A percentile compares a stretch with the other conserved stretches of the same genome.
These are phyloP conservation scores for Phylloscopus whistleri DNA, from an alignment of 2,113 vertebrate genomes.

Conservation along the genomic window DNA sequence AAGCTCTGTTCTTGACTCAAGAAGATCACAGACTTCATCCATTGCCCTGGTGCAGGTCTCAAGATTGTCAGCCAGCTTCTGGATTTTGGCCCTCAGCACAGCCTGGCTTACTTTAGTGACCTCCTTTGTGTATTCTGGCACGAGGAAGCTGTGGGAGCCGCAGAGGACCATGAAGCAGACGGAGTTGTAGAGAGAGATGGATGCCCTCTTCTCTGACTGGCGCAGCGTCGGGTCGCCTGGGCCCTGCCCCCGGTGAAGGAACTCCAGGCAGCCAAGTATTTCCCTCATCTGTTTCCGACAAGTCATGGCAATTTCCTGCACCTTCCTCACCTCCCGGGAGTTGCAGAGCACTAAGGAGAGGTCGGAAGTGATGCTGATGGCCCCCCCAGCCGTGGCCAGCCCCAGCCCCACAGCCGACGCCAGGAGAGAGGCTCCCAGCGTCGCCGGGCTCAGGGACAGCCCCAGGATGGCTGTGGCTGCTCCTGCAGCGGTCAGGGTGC, in stretches of 20 bases:
- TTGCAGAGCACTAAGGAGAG: conserved; percentile 67
- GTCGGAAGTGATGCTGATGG: conserved; percentile 66
- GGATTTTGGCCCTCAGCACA: conserved; percentile 74
- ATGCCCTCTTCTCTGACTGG: conserved; percentile 70
- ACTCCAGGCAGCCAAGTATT: conserved; percentile 72
- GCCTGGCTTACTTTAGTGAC: conserved; percentile 73
- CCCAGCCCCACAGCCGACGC: conserved; percentile 74
- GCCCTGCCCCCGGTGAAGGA: conserved; percentile 62
- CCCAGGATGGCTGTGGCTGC: conserved; percentile 72
- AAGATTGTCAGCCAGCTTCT: conserved; percentile 74
- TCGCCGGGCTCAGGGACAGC: conserved; percentile 71
- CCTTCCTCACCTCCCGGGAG: conserved; percentile 66
- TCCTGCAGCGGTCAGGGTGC: conserved; percentile 64
- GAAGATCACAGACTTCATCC: conserved; percentile 74
- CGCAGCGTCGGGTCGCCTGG: conserved; percentile 53
- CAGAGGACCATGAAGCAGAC: conserved; percentile 75
- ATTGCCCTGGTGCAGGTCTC: conserved; percentile 72
- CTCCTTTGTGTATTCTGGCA: conserved; percentile 71
- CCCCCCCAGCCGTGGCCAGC: conserved; percentile 72
- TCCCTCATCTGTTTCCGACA: conserved; percentile 78
- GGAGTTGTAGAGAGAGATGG: conserved; percentile 67
- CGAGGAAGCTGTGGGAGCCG: conserved; percentile 65
- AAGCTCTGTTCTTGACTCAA: conserved; percentile 61
- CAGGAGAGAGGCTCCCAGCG: conserved; percentile 72
- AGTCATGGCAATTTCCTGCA: conserved; percentile 71